phyloP scores from a whole-genome alignment of 2,113 vertebrate species.

The Lagopus leucura region DNA sequence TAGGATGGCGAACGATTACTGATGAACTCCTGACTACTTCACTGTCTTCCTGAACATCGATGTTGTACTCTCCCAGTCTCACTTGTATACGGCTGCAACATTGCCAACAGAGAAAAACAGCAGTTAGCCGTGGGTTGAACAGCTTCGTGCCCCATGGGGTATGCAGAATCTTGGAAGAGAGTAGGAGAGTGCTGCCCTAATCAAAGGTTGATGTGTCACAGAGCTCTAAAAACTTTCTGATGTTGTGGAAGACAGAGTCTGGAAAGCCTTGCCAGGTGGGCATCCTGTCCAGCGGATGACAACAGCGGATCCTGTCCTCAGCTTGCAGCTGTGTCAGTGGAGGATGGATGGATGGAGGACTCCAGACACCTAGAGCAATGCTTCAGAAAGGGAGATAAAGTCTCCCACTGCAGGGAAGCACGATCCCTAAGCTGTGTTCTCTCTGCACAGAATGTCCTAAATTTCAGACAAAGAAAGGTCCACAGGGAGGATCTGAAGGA shows the following conservation, averaged over 20 bases:
- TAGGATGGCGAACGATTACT: slow-evolving; percentile 37
- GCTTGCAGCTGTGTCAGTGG: neutral
- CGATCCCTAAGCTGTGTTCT: neutral
- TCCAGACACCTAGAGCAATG: neutral
- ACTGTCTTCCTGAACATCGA: neutral
- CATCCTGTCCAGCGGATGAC: neutral
- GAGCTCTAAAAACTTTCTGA: neutral
- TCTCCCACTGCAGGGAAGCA: neutral
- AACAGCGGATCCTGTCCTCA: neutral
- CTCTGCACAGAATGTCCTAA: neutral
- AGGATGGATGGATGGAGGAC: neutral
- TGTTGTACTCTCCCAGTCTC: neutral
- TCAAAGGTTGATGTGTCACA: neutral
- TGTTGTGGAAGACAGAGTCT: neutral
- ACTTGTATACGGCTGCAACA: neutral
- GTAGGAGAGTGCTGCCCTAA: neutral
- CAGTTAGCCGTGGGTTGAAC: neutral
- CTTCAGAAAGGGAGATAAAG: neutral
- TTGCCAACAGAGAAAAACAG: neutral
- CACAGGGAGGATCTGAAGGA: neutral
- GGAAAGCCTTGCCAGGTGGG: neutral
- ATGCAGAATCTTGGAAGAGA: neutral
- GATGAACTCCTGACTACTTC: neutral
- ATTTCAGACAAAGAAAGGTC: neutral
- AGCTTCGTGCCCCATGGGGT: neutral